These are phyloP conservation scores for Rafetus swinhoei DNA, from an alignment of 2,113 vertebrate genomes.

Conservation along the genomic window DNA sequence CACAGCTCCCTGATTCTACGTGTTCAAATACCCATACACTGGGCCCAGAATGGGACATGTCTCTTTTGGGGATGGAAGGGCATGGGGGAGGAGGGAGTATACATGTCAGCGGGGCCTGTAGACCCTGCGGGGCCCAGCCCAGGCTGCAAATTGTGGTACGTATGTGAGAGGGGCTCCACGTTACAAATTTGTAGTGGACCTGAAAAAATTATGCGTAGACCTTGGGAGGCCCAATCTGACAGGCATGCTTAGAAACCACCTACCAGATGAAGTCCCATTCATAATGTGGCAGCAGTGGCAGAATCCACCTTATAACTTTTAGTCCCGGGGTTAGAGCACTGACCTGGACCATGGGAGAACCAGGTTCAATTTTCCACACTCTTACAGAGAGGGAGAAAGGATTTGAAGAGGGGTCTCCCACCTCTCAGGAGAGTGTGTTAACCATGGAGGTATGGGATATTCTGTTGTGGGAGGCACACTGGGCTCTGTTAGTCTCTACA, in stretches of 20 bases:
- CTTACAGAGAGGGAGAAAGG: not conserved
- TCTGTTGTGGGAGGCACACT: not conserved
- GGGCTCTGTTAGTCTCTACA: not conserved
- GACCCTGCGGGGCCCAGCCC: too few species aligned
- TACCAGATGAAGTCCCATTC: not conserved
- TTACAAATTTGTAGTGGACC: too few species aligned
- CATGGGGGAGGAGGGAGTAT: too few species aligned
- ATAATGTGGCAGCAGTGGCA: not conserved
- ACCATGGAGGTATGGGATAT: not conserved
- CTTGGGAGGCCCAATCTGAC: not conserved
- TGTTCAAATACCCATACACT: not conserved
- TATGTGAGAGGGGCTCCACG: too few species aligned
- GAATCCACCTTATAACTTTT: not conserved
- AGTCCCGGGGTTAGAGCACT: not conserved
- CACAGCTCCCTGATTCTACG: fast-evolving
- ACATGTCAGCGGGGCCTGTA: too few species aligned
- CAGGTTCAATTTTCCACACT: not conserved
- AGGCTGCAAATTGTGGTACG: too few species aligned
- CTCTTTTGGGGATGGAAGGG: not conserved
- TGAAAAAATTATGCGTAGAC: too few species aligned
- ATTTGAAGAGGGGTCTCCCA: not conserved
- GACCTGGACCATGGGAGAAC: not conserved
- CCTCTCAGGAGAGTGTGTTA: not conserved
- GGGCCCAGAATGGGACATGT: not conserved
- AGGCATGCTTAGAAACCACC: not conserved